Evolutionary conservation across 2,888 invertebrate species (phyloP), one percentile per base, ranked within the genome.

Genomic region (Drepanosiphum platanoidis): DNA sequence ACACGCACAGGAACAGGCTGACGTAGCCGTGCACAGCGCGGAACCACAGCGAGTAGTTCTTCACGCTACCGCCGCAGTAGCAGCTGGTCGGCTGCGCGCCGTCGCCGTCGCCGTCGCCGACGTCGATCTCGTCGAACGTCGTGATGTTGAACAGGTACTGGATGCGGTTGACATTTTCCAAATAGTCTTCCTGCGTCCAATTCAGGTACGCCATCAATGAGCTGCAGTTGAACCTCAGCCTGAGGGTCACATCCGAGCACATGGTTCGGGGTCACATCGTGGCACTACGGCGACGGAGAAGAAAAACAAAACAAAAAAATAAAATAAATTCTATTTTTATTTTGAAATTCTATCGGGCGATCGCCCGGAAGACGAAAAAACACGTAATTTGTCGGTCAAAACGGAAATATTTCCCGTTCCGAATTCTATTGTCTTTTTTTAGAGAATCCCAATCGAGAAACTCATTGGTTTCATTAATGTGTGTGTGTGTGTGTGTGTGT

Each of bases 1-100:
- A 95, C 87, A 95, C 90, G 89, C 97, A 97, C 18, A 97, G 95
- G 88, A 94, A 91, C 22, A 97, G 91, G 80, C 96, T 94, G 87
- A 95, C 92, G 89, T 95, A 96, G 86, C 96, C 96, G 89, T 97
- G 97, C 86, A 92, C 90, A 87, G 93, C 92, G 5, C 90, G 89
- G 89, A 96, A 96, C 0, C 91, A 91, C 2, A 91, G 89, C 30
- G 94, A 90, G 84, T 94, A 89, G 74, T 93, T 92, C 70, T 92
- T 91, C 82, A 93, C 86, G 78, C 52, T 82, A n/a, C 86, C 87
- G 61, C 86, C 82, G 66, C 87, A 87, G 72, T 87, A 87, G 78
- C 86, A 87, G 7, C 58, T 74, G 34, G 46, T 9, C 46, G 84
- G 27, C 3, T 36, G n/a, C n/a, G 27, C 27, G 77, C n/a, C 66